Evolutionary conservation across 2,113 vertebrate genomes (phyloP).

Genomic region (Mionectes macconnelli): DNA sequence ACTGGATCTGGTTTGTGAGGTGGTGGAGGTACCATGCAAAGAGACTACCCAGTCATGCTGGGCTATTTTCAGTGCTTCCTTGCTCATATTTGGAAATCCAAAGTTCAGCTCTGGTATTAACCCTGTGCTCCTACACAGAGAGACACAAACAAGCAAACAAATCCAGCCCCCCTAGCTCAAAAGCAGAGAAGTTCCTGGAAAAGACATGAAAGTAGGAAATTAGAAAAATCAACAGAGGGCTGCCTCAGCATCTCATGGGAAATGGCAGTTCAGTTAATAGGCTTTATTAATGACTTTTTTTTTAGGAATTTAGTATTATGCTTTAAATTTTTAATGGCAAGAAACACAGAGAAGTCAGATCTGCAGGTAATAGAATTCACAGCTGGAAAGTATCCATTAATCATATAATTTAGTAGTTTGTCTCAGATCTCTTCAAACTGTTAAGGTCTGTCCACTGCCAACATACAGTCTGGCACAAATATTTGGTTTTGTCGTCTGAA

Average conservation of each 20-base stretch:
- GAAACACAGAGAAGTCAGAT: neutral
- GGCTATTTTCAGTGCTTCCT: neutral
- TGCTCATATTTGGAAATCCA: neutral
- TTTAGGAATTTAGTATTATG: conserved; percentile 1
- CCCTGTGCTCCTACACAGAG: neutral
- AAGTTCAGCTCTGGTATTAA: neutral
- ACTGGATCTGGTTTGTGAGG: neutral
- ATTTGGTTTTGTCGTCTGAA: neutral
- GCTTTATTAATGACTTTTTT: conserved; percentile 4
- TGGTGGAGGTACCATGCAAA: neutral
- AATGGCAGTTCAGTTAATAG: neutral
- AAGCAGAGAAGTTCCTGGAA: neutral
- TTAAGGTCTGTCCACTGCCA: neutral
- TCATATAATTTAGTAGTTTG: neutral
- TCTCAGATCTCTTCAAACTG: neutral
- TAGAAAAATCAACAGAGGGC: neutral
- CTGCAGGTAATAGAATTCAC: neutral
- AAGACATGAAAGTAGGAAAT: neutral
- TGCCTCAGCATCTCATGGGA: neutral
- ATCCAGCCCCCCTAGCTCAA: neutral
- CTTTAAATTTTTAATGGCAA: conserved; percentile 26
- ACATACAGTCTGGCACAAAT: neutral
- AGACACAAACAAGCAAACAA: neutral
- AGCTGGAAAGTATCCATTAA: neutral
- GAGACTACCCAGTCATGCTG: neutral